Evolutionary conservation across 2,797 vertebrate species (phyloP).

Genomic region (Lophotriccus pileatus): DNA sequence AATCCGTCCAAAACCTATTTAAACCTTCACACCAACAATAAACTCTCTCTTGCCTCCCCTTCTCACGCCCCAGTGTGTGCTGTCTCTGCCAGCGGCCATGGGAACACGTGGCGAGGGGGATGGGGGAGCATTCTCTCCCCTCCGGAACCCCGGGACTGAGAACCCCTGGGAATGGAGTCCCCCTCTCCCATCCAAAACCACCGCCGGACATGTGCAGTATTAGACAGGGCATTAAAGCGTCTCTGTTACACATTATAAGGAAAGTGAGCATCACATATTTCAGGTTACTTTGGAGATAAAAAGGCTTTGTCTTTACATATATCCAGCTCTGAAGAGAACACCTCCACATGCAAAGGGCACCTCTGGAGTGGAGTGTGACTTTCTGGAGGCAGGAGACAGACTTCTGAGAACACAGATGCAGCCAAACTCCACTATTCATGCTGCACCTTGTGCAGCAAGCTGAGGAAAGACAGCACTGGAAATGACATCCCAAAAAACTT

Average conservation of each 20-base stretch:
- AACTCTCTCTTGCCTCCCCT: too few relatives aligned
- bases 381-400: background rate
- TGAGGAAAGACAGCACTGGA: background rate
- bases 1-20: too few relatives aligned
- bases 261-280: background rate
- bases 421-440: background rate
- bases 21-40: too few relatives aligned
- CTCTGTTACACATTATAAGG: background rate
- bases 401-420: background rate
- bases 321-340: background rate
- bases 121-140: too few relatives aligned
- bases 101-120: too few relatives aligned
- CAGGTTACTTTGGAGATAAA: background rate
- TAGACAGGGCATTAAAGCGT: background rate
- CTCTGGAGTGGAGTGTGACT: background rate
- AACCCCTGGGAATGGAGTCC: too few relatives aligned
- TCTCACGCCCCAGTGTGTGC: too few relatives aligned
- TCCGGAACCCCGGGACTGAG: too few relatives aligned
- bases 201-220: accelerated
- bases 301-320: background rate
- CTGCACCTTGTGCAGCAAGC: background rate
- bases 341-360: background rate
- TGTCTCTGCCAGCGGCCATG: too few relatives aligned
- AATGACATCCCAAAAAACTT: background rate
- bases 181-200: too few relatives aligned